Evolutionary conservation across 2,888 invertebrate species (phyloP).

Genomic region (Drosophila falleni): DNA sequence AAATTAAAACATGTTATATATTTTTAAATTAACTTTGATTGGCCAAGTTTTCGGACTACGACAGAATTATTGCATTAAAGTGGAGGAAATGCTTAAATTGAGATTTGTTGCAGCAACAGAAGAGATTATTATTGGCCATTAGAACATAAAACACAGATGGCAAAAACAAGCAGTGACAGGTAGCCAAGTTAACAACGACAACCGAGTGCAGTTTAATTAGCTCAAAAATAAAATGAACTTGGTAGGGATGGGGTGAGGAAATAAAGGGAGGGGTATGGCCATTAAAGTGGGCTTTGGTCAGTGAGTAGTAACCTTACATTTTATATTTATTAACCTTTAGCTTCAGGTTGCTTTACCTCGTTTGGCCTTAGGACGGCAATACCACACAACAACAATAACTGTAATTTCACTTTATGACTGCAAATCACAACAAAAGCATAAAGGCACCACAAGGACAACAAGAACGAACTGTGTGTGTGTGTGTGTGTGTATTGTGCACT

Average conservation of each 20-base stretch:
- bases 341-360: constrained; percentile 22
- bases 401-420: constrained; percentile 83
- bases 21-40: background rate
- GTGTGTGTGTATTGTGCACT: constrained; percentile 43
- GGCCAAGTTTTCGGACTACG: background rate
- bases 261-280: background rate
- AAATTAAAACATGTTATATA: too few relatives aligned
- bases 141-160: constrained; percentile 46
- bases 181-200: constrained; percentile 57
- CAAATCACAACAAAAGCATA: constrained; percentile 80
- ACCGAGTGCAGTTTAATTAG: constrained; percentile 75
- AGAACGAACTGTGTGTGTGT: constrained; percentile 37
- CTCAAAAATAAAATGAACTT: constrained; percentile 77
- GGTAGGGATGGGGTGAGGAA: background rate
- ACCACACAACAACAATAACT: constrained; percentile 74
- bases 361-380: constrained; percentile 30
- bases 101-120: constrained; percentile 36
- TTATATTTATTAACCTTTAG: constrained; percentile 80
- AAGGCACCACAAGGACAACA: constrained; percentile 62
- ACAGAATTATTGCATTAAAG: background rate
- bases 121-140: constrained; percentile 47
- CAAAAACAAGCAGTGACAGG: constrained; percentile 41
- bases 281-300: constrained; percentile 25
- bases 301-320: constrained; percentile 63
- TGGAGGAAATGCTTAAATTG: constrained; percentile 9